These are phyloP conservation scores for Idaea aversata DNA, from an alignment of 2,888 invertebrate species.

Conservation along the genomic window DNA sequence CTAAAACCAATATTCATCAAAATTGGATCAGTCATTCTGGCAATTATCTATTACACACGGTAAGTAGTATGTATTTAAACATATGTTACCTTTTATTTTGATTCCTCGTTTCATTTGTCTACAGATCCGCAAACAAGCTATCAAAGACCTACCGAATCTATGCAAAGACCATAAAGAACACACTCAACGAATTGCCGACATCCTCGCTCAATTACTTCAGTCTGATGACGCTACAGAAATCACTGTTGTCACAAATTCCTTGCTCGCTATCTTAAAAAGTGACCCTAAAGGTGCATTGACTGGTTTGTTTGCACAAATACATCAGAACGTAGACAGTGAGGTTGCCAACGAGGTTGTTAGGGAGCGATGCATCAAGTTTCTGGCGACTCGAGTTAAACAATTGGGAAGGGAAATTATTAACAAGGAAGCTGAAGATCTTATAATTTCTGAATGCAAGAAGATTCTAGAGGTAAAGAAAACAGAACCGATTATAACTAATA, in stretches of 20 bases:
- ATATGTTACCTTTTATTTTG: too few relatives aligned
- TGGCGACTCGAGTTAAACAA: constrained; percentile 89
- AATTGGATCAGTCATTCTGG: too few relatives aligned
- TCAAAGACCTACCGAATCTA: constrained; percentile 92
- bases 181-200: constrained; percentile 93
- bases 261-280: constrained; percentile 87
- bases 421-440: constrained; percentile 91
- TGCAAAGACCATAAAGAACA: constrained; percentile 93
- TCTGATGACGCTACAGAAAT: constrained; percentile 92
- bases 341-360: constrained; percentile 86
- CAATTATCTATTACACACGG: too few relatives aligned
- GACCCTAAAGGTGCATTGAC: constrained; percentile 84
- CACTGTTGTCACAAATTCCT: constrained; percentile 90
- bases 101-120: constrained; percentile 19
- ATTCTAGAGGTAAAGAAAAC: constrained; percentile 83
- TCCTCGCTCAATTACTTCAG: constrained; percentile 93
- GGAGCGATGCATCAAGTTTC: constrained; percentile 93
- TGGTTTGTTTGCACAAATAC: constrained; percentile 80
- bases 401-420: constrained; percentile 89
- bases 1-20: too few relatives aligned
- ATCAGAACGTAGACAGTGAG: constrained; percentile 69
- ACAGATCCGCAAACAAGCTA: constrained; percentile 96
- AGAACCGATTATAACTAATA: background rate
- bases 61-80: too few relatives aligned
- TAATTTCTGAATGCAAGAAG: constrained; percentile 92